A percentile compares a stretch with the other conserved stretches of the same genome.
Evolutionary conservation across 2,888 invertebrate species (phyloP).

Genomic region (Xylocampa areola): DNA sequence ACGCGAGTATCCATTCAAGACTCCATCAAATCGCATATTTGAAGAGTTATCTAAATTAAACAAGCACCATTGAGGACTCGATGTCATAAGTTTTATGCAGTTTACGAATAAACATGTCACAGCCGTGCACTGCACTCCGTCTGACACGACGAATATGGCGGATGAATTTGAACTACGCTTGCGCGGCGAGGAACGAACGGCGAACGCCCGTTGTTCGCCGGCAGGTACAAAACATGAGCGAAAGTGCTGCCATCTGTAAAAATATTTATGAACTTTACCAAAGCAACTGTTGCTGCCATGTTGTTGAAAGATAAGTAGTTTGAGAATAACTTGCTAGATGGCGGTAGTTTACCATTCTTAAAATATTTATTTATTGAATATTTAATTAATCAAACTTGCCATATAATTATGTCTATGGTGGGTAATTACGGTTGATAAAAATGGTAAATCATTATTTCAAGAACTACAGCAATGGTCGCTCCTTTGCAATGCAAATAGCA

Average conservation of each 20-base stretch:
- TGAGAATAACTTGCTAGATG: conserved; percentile 42
- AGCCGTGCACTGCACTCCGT: conserved; percentile 87
- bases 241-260: conserved; percentile 71
- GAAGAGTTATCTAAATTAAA: conserved; percentile 73
- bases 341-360: conserved; percentile 14
- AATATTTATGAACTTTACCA: conserved; percentile 57
- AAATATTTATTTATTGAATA: neutral
- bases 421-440: no score
- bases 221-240: conserved; percentile 79
- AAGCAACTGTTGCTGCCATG: neutral
- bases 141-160: conserved; percentile 90
- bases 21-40: conserved; percentile 83
- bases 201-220: conserved; percentile 65
- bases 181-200: conserved; percentile 66
- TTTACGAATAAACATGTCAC: conserved; percentile 88
- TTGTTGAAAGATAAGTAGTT: conserved; percentile 26
- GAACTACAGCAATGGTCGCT: no score
- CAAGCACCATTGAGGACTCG: conserved; percentile 78
- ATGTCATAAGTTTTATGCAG: conserved; percentile 82
- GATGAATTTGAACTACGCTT: conserved; percentile 89
- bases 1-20: conserved; percentile 77
- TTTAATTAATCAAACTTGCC: no score
- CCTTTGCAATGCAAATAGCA: no score
- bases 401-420: no score
- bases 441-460: no score